Evolutionary conservation across 2,888 invertebrate genomes (phyloP), one percentile per base, ranked within the genome.

Genomic region (Ophion obscuratus): DNA sequence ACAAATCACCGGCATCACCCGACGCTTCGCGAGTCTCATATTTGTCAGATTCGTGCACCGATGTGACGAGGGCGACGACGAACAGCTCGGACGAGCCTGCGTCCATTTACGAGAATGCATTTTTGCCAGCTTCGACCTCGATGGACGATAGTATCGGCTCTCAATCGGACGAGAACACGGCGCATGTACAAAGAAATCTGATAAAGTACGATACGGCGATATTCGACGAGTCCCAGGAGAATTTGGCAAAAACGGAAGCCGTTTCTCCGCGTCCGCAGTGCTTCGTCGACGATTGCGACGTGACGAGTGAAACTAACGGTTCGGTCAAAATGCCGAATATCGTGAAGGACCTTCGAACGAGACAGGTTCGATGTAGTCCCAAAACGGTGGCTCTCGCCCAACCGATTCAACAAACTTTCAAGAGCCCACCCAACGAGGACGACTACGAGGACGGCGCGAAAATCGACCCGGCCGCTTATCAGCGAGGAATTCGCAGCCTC

Each of bases 261-360:
- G 31, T 11, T 2, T 59, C 40, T 27, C 24, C 57, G 9, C 64
- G 44, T 20, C 40, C 66, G n/a, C 40, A 47, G n/a, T 61, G 40
- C 14, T 1, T 14, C 40, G 24, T 24, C 6, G 77, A 83, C 17
- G 31, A 53, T 17, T 40, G 20, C 6, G 70, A 70, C 5, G 27
- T 31, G 27, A 64, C 5, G 20, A 77, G 53, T 11, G 53, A 81
- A 47, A 36, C 59, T 5, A 57, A 40, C 1, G n/a, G 44, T 62
- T 9, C 4, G 11, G 24, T 20, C 20, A 64, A 64, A 10, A 14
- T 62, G 36, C 70, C 40, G 20, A 80, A 80, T 6, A 67, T 85
- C 75, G 81, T 86, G 5, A 84, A 83, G 74, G 81, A 84, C 27
- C 81, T 88, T 53, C 70, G 88, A 66, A 87, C 86, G 57, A 77